Percentiles rank a stretch among this genome's conserved stretches.
These are phyloP conservation scores for Cyclophora albipunctata DNA, from an alignment of 2,888 invertebrate genomes.

Conservation along the genomic window DNA sequence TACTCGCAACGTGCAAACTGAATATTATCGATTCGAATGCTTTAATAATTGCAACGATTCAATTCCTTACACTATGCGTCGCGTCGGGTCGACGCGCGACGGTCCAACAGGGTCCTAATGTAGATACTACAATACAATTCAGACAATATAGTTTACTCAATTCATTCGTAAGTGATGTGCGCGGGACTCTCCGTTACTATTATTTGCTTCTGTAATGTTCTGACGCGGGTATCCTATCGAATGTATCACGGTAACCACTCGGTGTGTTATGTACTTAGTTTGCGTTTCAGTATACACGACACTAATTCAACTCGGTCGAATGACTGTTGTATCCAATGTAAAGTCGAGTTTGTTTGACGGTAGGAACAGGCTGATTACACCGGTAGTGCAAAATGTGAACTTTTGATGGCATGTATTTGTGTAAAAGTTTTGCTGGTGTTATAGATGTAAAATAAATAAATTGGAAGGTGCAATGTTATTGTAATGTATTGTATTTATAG, in stretches of 20 bases:
- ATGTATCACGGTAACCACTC: conserved; percentile 9
- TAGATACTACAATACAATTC: conserved; percentile 38
- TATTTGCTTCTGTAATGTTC: conserved; percentile 22
- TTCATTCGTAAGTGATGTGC: conserved; percentile 14
- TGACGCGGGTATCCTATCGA: conserved; percentile 29
- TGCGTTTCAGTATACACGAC: conserved; percentile 27
- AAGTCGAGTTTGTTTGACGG: neutral
- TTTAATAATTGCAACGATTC: conserved; percentile 51
- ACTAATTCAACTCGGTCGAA: neutral
- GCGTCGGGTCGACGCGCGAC: conserved; percentile 18
- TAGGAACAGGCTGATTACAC: conserved; percentile 3
- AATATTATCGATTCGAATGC: conserved; percentile 22
- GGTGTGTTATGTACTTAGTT: conserved; percentile 37
- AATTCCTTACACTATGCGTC: conserved; percentile 41
- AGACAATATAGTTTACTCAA: conserved; percentile 42
- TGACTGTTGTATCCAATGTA: too few species aligned
- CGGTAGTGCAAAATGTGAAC: conserved; percentile 32
- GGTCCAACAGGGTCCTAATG: conserved; percentile 65
- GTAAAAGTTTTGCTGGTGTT: conserved; percentile 51
- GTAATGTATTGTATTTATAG: conserved; percentile 49
- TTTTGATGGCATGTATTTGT: conserved; percentile 55
- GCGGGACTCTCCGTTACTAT: conserved; percentile 12
- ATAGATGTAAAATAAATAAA: conserved; percentile 41
- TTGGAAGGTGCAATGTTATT: conserved; percentile 69
- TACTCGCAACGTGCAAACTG: too few species aligned